Percentiles rank a stretch among this genome's conserved stretches.
These are phyloP conservation scores for Brachionus koreanus DNA, from an alignment of 1,140 invertebrate species.

Conservation along the genomic window DNA sequence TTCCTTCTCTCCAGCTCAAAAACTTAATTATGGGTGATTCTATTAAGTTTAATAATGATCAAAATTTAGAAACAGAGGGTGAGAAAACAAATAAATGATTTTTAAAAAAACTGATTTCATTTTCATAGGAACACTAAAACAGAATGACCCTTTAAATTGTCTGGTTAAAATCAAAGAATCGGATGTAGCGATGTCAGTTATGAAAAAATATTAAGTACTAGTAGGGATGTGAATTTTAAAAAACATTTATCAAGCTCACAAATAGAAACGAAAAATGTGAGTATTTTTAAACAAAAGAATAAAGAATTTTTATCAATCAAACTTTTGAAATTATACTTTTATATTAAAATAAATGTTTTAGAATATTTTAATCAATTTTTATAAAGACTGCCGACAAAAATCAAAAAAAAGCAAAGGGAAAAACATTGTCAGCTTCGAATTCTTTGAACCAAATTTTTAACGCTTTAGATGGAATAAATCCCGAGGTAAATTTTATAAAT, in stretches of 20 bases:
- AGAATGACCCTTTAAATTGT: slow-evolving; percentile 24
- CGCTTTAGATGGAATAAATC: background rate
- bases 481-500: background rate
- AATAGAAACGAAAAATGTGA: slow-evolving; percentile 9
- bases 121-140: background rate
- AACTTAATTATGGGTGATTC: background rate
- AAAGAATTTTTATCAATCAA: background rate
- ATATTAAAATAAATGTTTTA: background rate
- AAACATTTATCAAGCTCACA: background rate
- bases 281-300: slow-evolving; percentile 3
- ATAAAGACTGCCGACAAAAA: slow-evolving; percentile 1
- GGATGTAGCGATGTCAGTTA: background rate
- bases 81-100: background rate
- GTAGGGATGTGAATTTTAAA: background rate
- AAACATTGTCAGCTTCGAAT: background rate
- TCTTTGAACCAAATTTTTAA: slow-evolving; percentile 24
- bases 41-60: background rate
- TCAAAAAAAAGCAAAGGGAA: slow-evolving; percentile 3
- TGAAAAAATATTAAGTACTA: slow-evolving; percentile 16
- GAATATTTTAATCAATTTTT: background rate
- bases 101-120: background rate
- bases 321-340: background rate
- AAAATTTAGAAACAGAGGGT: background rate
- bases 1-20: background rate
- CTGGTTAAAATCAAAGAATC: slow-evolving; percentile 3